These are phyloP conservation scores for Centroberyx gerrardi DNA, from an alignment of 2,797 vertebrate genomes.

Conservation along the genomic window DNA sequence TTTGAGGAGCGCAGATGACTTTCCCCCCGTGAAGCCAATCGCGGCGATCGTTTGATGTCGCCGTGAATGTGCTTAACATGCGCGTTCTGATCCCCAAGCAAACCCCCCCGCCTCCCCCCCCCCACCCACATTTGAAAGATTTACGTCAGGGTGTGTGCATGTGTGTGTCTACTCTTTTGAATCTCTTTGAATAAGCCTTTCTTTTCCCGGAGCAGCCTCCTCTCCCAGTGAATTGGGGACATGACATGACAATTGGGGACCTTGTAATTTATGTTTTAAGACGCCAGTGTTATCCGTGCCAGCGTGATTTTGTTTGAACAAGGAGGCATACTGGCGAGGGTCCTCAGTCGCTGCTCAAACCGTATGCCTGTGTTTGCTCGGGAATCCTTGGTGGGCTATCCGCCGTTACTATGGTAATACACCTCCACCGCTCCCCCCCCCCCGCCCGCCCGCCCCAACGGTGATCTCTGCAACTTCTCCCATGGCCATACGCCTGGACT, in stretches of 20 bases:
- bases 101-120: conserved; percentile 51
- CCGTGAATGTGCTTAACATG: conserved; percentile 72
- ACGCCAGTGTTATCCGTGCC: conserved; percentile 66
- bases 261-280: conserved; percentile 81
- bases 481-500: conserved; percentile 62
- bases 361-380: conserved; percentile 67
- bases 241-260: conserved; percentile 75
- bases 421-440: conserved; percentile 28
- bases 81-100: conserved; percentile 22
- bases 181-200: conserved; percentile 74
- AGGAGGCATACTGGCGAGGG: conserved; percentile 44
- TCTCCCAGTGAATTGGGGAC: conserved; percentile 72
- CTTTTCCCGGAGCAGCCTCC: conserved; percentile 55
- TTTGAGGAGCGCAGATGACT: conserved; percentile 75
- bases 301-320: conserved; percentile 68
- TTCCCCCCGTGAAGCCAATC: conserved; percentile 57
- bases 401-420: conserved; percentile 80
- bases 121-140: conserved; percentile 72
- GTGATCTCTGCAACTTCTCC: conserved; percentile 50
- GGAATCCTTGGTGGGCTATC: conserved; percentile 73
- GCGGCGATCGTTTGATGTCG: conserved; percentile 71
- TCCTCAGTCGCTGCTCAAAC: conserved; percentile 54
- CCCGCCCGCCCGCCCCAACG: neutral
- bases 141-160: conserved; percentile 62
- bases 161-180: conserved; percentile 68